A percentile compares a stretch with the other conserved stretches of the same genome.
These are phyloP conservation scores for Pseudomugil tenellus DNA, from an alignment of 2,797 vertebrate genomes.

Conservation along the genomic window DNA sequence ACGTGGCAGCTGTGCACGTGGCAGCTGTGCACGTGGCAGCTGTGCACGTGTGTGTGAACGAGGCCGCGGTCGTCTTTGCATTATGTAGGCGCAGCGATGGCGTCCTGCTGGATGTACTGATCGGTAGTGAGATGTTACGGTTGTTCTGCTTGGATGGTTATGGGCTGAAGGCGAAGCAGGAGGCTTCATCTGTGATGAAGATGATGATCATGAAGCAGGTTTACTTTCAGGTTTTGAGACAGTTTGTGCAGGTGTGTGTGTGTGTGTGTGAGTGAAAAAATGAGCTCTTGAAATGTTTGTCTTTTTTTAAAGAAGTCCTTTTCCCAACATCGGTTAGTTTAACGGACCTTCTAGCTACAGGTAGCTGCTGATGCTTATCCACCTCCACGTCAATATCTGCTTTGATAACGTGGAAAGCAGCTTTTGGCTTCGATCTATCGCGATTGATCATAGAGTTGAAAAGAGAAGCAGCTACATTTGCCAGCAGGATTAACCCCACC, in stretches of 20 bases:
- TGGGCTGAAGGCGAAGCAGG: constrained; percentile 39
- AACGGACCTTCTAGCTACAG: constrained; percentile 41
- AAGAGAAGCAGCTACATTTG: constrained; percentile 48
- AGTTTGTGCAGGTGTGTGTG: constrained; percentile 11
- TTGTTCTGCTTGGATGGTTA: constrained; percentile 57
- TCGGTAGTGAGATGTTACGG: constrained; percentile 63
- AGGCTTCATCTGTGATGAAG: constrained; percentile 59
- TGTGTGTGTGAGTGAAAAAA: constrained; percentile 3
- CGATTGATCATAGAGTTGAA: constrained; percentile 69
- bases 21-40: constrained; percentile 21
- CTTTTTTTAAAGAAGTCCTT: neutral
- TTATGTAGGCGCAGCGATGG: constrained; percentile 55
- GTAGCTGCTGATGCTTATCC: constrained; percentile 53
- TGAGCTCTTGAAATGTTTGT: constrained; percentile 18
- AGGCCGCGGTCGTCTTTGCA: constrained; percentile 70
- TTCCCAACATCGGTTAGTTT: constrained; percentile 42
- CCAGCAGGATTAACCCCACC: constrained; percentile 13
- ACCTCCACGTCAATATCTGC: constrained; percentile 62
- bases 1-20: too few relatives aligned
- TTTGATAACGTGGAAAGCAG: constrained; percentile 66
- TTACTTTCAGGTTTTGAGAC: constrained; percentile 38
- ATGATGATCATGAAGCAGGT: too few relatives aligned
- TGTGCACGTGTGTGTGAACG: constrained; percentile 19
- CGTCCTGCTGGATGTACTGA: constrained; percentile 63
- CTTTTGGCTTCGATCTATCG: constrained; percentile 60